These are phyloP conservation scores for Esox masquinongy DNA, from an alignment of 2,797 vertebrate genomes.

Conservation along the genomic window DNA sequence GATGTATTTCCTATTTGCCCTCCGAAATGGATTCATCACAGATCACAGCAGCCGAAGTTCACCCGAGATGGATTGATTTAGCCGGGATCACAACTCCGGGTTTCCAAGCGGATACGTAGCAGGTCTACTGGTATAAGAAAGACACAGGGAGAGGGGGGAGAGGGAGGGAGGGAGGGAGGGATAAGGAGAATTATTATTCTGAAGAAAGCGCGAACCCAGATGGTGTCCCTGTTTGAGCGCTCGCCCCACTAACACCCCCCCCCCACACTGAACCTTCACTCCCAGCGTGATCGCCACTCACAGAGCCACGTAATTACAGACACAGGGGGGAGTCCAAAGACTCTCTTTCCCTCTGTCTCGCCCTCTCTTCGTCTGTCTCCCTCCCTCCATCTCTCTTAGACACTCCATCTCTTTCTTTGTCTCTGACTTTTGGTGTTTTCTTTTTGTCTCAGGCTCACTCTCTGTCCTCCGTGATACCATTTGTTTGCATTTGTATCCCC, in stretches of 20 bases:
- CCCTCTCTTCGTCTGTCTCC: neutral
- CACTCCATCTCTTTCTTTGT: slow-evolving; percentile 5
- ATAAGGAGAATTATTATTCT: slow-evolving; percentile 34
- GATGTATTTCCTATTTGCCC: neutral
- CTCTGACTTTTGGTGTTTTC: neutral
- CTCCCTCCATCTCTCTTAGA: neutral
- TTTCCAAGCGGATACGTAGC: slow-evolving; percentile 19
- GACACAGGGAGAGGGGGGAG: no score
- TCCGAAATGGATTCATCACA: neutral
- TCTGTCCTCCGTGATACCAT: slow-evolving; percentile 1
- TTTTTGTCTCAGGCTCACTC: neutral
- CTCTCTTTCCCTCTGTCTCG: neutral
- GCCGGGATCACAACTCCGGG: slow-evolving; percentile 11
- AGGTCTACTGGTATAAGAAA: slow-evolving; percentile 8
- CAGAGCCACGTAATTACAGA: slow-evolving; percentile 61
- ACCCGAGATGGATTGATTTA: neutral
- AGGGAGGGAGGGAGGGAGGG: no score
- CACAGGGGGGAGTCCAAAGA: slow-evolving; percentile 53
- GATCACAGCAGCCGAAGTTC: neutral
- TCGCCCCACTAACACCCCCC: slow-evolving; percentile 18
- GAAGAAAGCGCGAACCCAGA: slow-evolving; percentile 50
- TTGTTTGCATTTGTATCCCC: neutral
- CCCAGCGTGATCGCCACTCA: slow-evolving; percentile 34
- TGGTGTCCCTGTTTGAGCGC: slow-evolving; percentile 56
- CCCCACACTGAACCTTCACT: slow-evolving; percentile 33